Evolutionary conservation across 2,888 invertebrate species (phyloP).

Genomic region (Maniola hyperantus): DNA sequence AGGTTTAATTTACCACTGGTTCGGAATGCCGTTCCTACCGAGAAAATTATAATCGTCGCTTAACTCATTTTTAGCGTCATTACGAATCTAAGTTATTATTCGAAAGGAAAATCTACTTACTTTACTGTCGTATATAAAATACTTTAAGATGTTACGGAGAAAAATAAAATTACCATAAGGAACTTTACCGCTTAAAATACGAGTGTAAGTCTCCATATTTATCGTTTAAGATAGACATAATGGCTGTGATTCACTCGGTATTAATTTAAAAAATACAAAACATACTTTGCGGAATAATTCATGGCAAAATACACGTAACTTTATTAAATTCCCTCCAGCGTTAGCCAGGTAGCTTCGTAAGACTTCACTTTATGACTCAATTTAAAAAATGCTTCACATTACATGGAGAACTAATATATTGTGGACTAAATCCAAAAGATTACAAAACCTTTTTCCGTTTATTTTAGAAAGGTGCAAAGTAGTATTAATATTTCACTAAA

Average conservation of each 20-base stretch:
- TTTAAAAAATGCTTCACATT: constrained; percentile 73
- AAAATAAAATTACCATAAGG: constrained; percentile 7
- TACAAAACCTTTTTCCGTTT: constrained; percentile 49
- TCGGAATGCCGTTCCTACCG: no score
- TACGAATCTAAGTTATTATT: background rate
- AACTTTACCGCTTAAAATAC: constrained; percentile 8
- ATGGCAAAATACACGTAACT: constrained; percentile 68
- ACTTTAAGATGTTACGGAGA: background rate
- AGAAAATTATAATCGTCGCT: no score
- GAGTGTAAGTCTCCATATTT: constrained; percentile 4
- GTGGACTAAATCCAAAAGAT: constrained; percentile 57
- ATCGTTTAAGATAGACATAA: constrained; percentile 20
- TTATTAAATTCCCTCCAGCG: constrained; percentile 72
- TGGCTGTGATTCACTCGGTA: constrained; percentile 40
- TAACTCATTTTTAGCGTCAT: background rate
- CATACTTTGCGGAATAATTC: constrained; percentile 61
- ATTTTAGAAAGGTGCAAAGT: constrained; percentile 23
- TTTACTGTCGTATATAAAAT: background rate
- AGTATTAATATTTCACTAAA: background rate
- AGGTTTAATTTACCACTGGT: no score
- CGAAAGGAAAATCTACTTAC: background rate
- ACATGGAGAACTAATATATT: constrained; percentile 67
- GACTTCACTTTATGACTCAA: constrained; percentile 71
- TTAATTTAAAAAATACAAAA: constrained; percentile 49
- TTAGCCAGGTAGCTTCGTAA: constrained; percentile 61